Percentiles rank a stretch among this genome's conserved stretches.
These are phyloP conservation scores for Propsilocerus akamusi DNA, from an alignment of 1,140 invertebrate genomes.

Conservation along the genomic window DNA sequence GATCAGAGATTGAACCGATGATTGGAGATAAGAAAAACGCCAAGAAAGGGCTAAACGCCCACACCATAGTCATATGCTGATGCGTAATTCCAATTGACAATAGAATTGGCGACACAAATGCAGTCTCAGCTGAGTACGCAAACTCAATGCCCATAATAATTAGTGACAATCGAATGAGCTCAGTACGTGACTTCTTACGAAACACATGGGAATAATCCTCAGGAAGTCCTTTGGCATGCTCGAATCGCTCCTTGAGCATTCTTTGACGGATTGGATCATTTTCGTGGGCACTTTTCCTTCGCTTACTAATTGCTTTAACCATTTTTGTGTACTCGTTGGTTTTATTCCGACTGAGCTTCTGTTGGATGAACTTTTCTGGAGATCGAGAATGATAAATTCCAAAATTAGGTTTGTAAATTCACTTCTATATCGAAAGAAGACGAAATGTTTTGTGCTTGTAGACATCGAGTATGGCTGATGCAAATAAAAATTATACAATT, in stretches of 20 bases:
- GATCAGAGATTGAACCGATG: constrained; percentile 63
- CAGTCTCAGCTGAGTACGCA: constrained; percentile 74
- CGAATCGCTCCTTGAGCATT: constrained; percentile 19
- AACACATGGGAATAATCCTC: constrained; percentile 29
- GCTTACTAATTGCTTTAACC: not conserved
- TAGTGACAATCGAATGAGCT: constrained; percentile 53
- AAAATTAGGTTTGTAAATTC: too few species aligned
- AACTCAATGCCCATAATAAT: constrained; percentile 78
- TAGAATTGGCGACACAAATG: constrained; percentile 67
- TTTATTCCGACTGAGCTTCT: not conserved
- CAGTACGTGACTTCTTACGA: constrained; percentile 39
- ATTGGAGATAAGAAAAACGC: constrained; percentile 67
- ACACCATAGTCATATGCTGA: constrained; percentile 59
- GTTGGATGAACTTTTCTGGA: not conserved
- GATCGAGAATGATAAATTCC: not conserved
- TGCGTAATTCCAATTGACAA: constrained; percentile 59
- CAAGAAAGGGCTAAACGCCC: constrained; percentile 58
- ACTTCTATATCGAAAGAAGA: too few species aligned
- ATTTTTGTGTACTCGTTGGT: constrained; percentile 1
- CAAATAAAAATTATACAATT: too few species aligned
- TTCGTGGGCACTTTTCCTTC: not conserved
- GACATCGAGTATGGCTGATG: too few species aligned
- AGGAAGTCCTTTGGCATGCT: constrained; percentile 17
- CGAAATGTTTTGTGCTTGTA: too few species aligned
- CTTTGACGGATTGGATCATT: constrained; percentile 22